Evolutionary conservation across 2,797 vertebrate species (phyloP), one percentile per base, ranked within the genome.

Genomic region (Momotus momota): DNA sequence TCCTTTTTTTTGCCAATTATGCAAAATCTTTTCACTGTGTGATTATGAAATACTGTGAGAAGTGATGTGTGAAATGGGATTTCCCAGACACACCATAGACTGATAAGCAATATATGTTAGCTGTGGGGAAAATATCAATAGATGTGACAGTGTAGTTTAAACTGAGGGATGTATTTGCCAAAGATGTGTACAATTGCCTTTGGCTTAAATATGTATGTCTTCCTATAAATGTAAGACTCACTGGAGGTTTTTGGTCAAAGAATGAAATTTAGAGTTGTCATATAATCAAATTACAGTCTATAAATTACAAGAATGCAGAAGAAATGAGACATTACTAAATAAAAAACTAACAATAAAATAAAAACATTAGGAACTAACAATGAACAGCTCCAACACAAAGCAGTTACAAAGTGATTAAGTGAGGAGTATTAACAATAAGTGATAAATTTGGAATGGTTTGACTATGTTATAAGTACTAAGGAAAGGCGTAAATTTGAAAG

Each of bases 11-110:
- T 7, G 2, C 54, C 62, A 86, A 65, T 86, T 79, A 90, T 51
- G 61, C 83, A 96, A 84, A 88, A 75, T 18, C 27, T 92, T 96
- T 88, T 69, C 45, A 79, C 54, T 67, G 49, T 83, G 26, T 49
- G 38, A 90, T 86, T 84, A 92, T 62, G 67, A 93, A 93, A 86
- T 89, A 86, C 19, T 86, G 38, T 54, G 69, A 92, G 77, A 88
- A 93, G 57, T 35, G 35, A 93, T 61, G 70, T 81, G 55, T 86
- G 73, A 96, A 94, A 94, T 72, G 26, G 41, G 41, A 81, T 90
- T 93, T 93, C 70, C 57, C 69, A 78, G 61, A 78, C 25, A 81
- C 25, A 64, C 31, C 41, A 69, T 20, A 78, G 41, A 90, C 52
- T 83, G 90, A 83, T 83, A 86, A 77, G 57, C n/a, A 70, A 60